Percentiles rank a stretch among this genome's conserved stretches.
phyloP scores from a whole-genome alignment of 2,888 invertebrate genomes.

The Villa cingulata region DNA sequence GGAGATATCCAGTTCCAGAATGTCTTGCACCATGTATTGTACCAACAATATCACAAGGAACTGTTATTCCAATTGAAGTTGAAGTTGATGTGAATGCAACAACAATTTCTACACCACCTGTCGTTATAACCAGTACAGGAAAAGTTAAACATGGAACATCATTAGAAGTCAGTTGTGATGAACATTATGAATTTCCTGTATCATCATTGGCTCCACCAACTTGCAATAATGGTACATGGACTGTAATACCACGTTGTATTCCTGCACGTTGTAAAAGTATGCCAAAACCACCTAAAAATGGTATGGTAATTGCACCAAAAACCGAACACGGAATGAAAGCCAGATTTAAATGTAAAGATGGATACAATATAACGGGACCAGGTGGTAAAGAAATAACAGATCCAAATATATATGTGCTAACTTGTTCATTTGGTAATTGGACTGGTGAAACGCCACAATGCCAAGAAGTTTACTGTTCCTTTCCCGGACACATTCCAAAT shows the following conservation, averaged over 20 bases:
- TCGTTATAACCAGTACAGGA: slow-evolving; percentile 42
- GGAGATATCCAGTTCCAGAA: slow-evolving; percentile 85
- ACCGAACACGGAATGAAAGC: slow-evolving; percentile 96
- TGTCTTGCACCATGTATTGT: slow-evolving; percentile 91
- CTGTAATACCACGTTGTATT: slow-evolving; percentile 73
- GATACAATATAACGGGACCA: slow-evolving; percentile 67
- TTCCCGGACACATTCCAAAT: slow-evolving; percentile 77
- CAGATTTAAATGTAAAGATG: slow-evolving; percentile 84
- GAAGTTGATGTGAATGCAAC: slow-evolving; percentile 32
- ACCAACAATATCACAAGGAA: slow-evolving; percentile 71
- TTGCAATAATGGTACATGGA: slow-evolving; percentile 94
- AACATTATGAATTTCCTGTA: slow-evolving; percentile 69
- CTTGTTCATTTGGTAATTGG: slow-evolving; percentile 93
- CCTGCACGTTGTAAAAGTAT: slow-evolving; percentile 72
- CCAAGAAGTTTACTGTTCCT: slow-evolving; percentile 82
- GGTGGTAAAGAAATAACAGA: slow-evolving; percentile 37
- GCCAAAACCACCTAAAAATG: slow-evolving; percentile 76
- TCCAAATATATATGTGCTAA: slow-evolving; percentile 50
- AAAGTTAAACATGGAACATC: slow-evolving; percentile 50
- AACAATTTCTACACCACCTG: slow-evolving; percentile 20
- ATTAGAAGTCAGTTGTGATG: slow-evolving; percentile 66
- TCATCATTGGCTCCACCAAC: slow-evolving; percentile 60
- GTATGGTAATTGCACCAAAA: slow-evolving; percentile 93
- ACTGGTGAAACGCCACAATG: slow-evolving; percentile 77
- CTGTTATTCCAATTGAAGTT: slow-evolving; percentile 46